Evolutionary conservation across 2,888 invertebrate genomes (phyloP), one percentile per base, ranked within the genome.

Genomic region (Orthosia cruda): DNA sequence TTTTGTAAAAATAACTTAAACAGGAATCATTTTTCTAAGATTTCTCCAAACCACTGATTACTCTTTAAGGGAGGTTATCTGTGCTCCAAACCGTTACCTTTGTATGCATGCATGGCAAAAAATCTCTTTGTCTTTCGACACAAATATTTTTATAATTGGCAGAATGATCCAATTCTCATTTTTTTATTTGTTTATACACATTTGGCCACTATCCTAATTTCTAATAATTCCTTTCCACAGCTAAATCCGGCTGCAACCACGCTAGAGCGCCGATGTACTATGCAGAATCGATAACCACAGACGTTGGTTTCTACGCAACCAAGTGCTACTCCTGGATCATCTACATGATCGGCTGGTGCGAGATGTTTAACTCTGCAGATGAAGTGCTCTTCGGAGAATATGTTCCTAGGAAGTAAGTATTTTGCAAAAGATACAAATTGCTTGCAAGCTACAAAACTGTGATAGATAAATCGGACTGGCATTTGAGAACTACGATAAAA

Each of bases 171-270:
- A 26, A n/a, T 26, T 26, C 3, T 1, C 26, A 2, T 26, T 26
- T 26, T 26, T 26, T 26, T 3, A 26, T 0, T 26, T 26, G 7
- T 7, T 40, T 40, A 40, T 4, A 9, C 40, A 40, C 40, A 9
- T 40, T 40, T 40, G 9, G 40, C 1, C 40, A 40, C 40, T 40
- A 40, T 40, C 40, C 40, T 7, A 9, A 9, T 54, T 20, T 20
- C n/a, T 4, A 20, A 20, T 20, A 2, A 16, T 45, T 65, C 23
- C 45, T 70, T 59, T 65, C 81, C 90, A 47, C 80, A 97, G 97
- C 96, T 71, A 93, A 95, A 63, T 97, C 97, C 0, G 95, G 97
- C 11, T 98, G 98, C 85, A 97, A 97, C 83, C 98, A 98, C 85
- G 96, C 94, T 5, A 93, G 97, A 79, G 97, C 98, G 0, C 97